Conservation (phyloP, 2,113 vertebrate species). For the Empidonax alnorum region DNA sequence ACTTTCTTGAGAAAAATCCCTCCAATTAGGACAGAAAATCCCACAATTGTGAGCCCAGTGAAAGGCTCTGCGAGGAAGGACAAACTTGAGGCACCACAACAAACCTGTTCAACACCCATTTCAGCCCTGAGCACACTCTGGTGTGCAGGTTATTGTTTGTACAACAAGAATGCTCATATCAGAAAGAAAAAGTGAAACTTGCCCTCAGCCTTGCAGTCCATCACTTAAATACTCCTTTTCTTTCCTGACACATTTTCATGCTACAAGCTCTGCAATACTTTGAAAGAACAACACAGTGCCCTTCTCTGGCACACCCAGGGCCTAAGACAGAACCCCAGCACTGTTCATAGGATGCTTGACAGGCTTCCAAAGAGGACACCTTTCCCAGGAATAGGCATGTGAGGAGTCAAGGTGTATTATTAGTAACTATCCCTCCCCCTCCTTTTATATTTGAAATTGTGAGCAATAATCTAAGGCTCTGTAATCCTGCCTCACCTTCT, state of each 20-base stretch:
- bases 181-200: not conserved
- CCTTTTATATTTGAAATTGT: not conserved
- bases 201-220: not conserved
- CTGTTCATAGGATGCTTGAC: not conserved
- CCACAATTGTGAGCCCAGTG: accelerated
- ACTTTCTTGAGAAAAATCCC: not conserved
- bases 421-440: not conserved
- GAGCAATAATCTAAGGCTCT: not conserved
- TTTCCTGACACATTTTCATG: not conserved
- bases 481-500: not conserved
- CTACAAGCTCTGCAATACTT: not conserved
- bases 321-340: not conserved
- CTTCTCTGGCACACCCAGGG: not conserved
- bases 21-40: not conserved
- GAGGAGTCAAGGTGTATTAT: not conserved
- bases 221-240: not conserved
- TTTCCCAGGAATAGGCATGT: not conserved
- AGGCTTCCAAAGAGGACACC: not conserved
- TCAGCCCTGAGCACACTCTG: not conserved
- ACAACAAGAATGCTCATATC: not conserved
- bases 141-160: not conserved
- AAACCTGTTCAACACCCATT: not conserved
- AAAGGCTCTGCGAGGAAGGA: not conserved
- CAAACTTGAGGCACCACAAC: not conserved
- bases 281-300: not conserved